Conservation (phyloP, 2,113 vertebrate genomes). For the Gymnorhina tibicen region DNA sequence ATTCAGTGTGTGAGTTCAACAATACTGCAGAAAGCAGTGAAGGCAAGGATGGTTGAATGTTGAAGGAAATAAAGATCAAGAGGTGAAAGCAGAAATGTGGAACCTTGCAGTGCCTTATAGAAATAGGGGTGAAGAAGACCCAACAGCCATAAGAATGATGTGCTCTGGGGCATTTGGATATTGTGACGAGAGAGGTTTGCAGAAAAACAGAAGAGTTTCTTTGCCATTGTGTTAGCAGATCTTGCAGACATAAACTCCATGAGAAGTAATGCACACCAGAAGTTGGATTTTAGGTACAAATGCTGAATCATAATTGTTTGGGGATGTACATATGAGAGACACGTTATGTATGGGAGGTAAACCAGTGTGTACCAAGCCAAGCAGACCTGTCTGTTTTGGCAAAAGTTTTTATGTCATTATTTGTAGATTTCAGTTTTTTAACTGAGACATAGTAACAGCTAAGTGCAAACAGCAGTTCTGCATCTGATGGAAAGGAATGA, state of each 20-base stretch:
- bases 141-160: background rate
- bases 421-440: background rate
- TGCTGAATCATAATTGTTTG: background rate
- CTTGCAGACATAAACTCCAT: background rate
- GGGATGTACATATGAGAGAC: background rate
- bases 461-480: background rate
- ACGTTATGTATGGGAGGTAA: accelerated
- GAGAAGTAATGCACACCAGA: background rate
- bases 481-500: background rate
- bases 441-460: background rate
- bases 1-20: background rate
- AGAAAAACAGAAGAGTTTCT: background rate
- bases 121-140: background rate
- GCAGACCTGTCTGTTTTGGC: background rate
- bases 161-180: background rate
- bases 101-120: background rate
- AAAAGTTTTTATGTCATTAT: background rate
- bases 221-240: background rate
- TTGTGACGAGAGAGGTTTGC: background rate
- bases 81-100: background rate
- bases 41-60: background rate
- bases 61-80: background rate
- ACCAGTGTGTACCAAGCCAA: background rate
- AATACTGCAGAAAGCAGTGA: background rate
- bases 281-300: background rate